Conservation (phyloP, 2,888 invertebrate species). For the Cataglyphis rosenhaueri region DNA sequence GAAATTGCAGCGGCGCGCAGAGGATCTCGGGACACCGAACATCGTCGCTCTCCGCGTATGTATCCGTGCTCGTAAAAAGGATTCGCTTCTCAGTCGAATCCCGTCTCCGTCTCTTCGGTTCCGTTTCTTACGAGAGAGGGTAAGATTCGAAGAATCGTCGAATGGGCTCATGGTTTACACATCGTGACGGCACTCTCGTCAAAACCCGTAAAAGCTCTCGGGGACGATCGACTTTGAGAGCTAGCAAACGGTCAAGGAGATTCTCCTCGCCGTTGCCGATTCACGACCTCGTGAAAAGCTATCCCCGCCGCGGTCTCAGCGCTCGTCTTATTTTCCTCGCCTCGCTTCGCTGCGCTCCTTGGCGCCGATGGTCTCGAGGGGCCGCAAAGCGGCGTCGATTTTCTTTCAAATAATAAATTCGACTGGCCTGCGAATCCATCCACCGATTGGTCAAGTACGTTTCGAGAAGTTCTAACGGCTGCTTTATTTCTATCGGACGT, state of each 20-base stretch:
- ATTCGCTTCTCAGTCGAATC: constrained; percentile 68
- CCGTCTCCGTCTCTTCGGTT: constrained; percentile 56
- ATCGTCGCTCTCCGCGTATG: constrained; percentile 41
- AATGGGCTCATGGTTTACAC: constrained; percentile 82
- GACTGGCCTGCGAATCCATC: constrained; percentile 17
- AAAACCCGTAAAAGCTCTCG: constrained; percentile 79
- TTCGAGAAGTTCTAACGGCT: constrained; percentile 43
- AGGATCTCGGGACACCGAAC: not conserved
- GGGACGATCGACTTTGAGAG: constrained; percentile 73
- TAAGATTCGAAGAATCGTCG: constrained; percentile 67
- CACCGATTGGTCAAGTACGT: constrained; percentile 50
- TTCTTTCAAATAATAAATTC: constrained; percentile 72
- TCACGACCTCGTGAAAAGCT: constrained; percentile 73
- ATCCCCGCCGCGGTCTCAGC: constrained; percentile 62
- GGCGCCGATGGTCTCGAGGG: constrained; percentile 30
- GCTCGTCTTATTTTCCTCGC: constrained; percentile 60
- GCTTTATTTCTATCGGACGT: constrained; percentile 69
- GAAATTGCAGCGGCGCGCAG: constrained; percentile 26
- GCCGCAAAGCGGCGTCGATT: constrained; percentile 56
- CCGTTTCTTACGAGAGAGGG: constrained; percentile 57
- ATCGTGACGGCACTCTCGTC: constrained; percentile 79
- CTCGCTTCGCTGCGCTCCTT: constrained; percentile 8
- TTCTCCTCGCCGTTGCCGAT: constrained; percentile 70
- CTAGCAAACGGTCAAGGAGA: constrained; percentile 77
- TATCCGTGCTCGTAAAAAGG: constrained; percentile 69